A percentile compares a stretch with the other conserved stretches of the same genome.
These are phyloP conservation scores for Trachelus troglodyta DNA, from an alignment of 2,888 invertebrate genomes.

Conservation along the genomic window DNA sequence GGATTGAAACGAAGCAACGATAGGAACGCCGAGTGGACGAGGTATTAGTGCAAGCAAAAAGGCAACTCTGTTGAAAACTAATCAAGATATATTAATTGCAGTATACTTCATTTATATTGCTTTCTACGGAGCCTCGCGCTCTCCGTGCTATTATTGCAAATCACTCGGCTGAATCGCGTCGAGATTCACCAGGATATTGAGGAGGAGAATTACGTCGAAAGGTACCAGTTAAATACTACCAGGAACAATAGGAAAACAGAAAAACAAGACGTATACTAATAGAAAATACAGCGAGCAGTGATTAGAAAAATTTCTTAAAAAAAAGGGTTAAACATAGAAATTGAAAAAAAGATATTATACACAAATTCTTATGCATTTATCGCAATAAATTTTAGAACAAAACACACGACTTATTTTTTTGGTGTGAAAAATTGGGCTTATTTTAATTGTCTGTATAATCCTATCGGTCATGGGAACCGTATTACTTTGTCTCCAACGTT, in stretches of 20 bases:
- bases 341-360: not conserved
- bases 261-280: not conserved
- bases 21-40: constrained; percentile 26
- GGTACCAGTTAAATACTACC: not conserved
- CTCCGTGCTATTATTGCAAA: constrained; percentile 54
- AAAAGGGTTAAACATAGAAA: not conserved
- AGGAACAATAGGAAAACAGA: not conserved
- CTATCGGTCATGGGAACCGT: not conserved
- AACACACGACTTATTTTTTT: not conserved
- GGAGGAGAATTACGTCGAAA: not conserved
- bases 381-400: not conserved
- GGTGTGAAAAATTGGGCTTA: not conserved
- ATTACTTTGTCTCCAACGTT: not conserved
- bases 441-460: not conserved
- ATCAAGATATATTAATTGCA: constrained; percentile 62
- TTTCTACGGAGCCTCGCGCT: constrained; percentile 42
- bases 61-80: constrained; percentile 55
- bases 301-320: not conserved
- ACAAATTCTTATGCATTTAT: not conserved
- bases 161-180: constrained; percentile 30
- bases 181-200: not conserved
- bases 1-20: constrained; percentile 11
- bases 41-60: constrained; percentile 42
- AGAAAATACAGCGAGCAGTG: not conserved
- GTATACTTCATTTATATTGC: constrained; percentile 57